Percentiles rank a stretch among this genome's conserved stretches.
phyloP scores from a whole-genome alignment of 2,888 invertebrate species.

The Automeris io region DNA sequence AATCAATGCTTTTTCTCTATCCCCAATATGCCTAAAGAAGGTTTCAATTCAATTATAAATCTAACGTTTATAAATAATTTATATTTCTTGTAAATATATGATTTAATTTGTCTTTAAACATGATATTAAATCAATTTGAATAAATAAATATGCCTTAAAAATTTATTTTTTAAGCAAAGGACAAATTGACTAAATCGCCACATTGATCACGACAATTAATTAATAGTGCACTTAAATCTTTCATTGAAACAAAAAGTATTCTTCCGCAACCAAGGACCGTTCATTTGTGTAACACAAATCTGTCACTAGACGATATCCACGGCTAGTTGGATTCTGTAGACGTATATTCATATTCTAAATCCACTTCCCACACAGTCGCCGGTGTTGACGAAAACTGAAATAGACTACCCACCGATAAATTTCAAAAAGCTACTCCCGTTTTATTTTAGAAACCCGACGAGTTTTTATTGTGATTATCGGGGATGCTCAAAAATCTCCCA shows the following conservation, averaged over 20 bases:
- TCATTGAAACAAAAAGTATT: conserved; percentile 35
- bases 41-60: too few species aligned
- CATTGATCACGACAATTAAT: conserved; percentile 28
- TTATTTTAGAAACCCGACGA: conserved; percentile 45
- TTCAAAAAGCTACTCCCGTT: conserved; percentile 53
- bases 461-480: conserved; percentile 59
- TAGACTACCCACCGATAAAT: conserved; percentile 63
- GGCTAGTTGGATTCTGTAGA: conserved; percentile 38
- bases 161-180: neutral
- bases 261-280: conserved; percentile 42
- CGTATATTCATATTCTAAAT: conserved; percentile 56
- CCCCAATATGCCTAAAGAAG: too few species aligned
- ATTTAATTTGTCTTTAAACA: too few species aligned
- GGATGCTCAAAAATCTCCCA: conserved; percentile 39
- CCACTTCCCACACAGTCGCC: conserved; percentile 31
- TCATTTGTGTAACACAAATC: conserved; percentile 68
- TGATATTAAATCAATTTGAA: too few species aligned
- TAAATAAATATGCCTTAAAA: too few species aligned
- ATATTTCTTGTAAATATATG: too few species aligned
- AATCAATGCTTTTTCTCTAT: too few species aligned
- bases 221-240: too few species aligned
- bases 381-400: conserved; percentile 61
- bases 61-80: too few species aligned
- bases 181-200: conserved; percentile 16
- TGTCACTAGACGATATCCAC: conserved; percentile 52